Base-by-base conservation (phyloP, 1,140 invertebrate species). In the Heliconius hermathena region DNA sequence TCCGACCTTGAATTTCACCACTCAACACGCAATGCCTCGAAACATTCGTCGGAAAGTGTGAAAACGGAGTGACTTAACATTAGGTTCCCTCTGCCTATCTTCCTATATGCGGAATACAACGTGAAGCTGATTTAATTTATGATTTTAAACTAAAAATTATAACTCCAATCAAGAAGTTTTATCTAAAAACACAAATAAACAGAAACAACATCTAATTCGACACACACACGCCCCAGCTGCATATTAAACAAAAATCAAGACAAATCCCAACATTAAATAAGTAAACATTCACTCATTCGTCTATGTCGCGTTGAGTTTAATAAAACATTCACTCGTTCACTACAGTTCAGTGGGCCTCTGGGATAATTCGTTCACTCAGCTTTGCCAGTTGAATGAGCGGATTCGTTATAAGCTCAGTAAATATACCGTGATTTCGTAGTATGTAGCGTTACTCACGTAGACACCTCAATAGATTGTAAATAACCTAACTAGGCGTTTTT, bases 311-410 rank as follows among this genome's bases (percentile, higher is more conserved):
- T 60, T 52, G 79, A 77, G 75, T 81, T 81, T 81, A 77, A 81
- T 77, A 81, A 81, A 77, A 81, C 79, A 81, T 81, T 81, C 79
- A 81, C 38, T 81, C 79, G 79, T 77, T 81, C 79, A 81, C 77
- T 77, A 74, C 76, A 81, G 79, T 75, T 81, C 79, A 77, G 71
- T 54, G 79, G 72, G 26, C 76, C 79, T 60, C 46, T 71, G 75
- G 76, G 79, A 81, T 77, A 74, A 80, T 81, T 77, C 79, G 72
- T 77, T 81, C 79, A 74, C 72, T 81, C 79, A 66, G 60, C 60
- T 66, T 29, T 66, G 46, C 76, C 66, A 26, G 77, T 54, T 74
- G 77, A 81, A 75, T 77, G 79, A 73, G 76, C 79, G 73, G 76
- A 81, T 77, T 81, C 72, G 72, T 77, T 78, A 78, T 78, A 74